phyloP scores from a whole-genome alignment of 2,888 invertebrate species.

The Parapristionchus giblindavisi region DNA sequence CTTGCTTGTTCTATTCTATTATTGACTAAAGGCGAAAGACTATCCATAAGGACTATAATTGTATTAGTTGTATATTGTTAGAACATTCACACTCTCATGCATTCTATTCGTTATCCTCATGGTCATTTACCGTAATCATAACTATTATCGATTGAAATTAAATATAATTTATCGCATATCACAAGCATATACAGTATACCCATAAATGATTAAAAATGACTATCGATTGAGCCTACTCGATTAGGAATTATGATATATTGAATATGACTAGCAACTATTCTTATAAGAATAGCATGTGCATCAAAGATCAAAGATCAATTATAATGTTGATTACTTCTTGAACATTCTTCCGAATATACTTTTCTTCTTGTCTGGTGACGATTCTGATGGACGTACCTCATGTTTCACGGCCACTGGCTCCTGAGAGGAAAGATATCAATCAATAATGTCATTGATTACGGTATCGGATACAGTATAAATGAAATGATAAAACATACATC shows the following conservation, averaged over 20 bases:
- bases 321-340: constrained; percentile 41
- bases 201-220: no score
- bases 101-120: constrained; percentile 3
- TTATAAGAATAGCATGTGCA: no score
- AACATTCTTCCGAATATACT: constrained; percentile 50
- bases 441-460: no score
- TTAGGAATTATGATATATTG: no score
- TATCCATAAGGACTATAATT: not conserved
- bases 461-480: not conserved
- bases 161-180: constrained; percentile 5
- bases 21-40: constrained; percentile 13
- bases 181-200: no score
- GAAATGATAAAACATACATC: no score
- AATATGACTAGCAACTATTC: no score
- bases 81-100: constrained; percentile 4
- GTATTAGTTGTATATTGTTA: not conserved
- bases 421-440: not conserved
- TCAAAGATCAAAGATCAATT: no score
- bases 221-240: no score
- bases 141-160: not conserved
- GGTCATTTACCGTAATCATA: not conserved
- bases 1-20: constrained; percentile 28
- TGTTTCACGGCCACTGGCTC: constrained; percentile 19
- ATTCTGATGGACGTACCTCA: constrained; percentile 1
- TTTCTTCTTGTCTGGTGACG: constrained; percentile 43